Evolutionary conservation across 2,113 vertebrate genomes (phyloP), one percentile per base, ranked within the genome.

Genomic region (Hemibagrus wyckioides): DNA sequence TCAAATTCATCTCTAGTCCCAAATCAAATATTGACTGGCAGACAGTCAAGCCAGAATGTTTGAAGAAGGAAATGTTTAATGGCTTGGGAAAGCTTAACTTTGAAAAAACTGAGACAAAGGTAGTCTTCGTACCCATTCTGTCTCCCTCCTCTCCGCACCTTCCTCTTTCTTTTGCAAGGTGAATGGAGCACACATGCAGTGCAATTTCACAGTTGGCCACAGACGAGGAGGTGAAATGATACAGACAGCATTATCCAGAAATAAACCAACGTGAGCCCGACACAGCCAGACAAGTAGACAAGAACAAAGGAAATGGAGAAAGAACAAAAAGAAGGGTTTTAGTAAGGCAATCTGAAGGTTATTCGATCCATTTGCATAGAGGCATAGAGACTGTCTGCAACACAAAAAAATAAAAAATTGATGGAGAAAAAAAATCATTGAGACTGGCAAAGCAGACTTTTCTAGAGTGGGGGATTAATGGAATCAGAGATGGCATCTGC

Each of bases 351-450:
- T 81, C 80, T 81, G 73, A 65, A 65, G 79, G 76, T 80, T 52
- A 82, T 86, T 76, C 80, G 23, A 87, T 59, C 59, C 75, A 85
- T 89, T 90, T 85, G 82, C 83, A 89, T 86, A 88, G 85, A 59
- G 39, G 23, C 33, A 76, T 65, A 85, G 69, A 52, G 76, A 33
- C 75, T 15, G 59, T 33, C 81, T 71, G 14, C 50, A 73, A 61
- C 65, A 86, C 80, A 61, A 33, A 41, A 48, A 73, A 61, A 87
- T 82, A n/a, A 77, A 65, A 84, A 81, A 54, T 1, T 57, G 54
- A 56, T 41, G 8, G 39, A n/a, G 84, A n/a, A 48, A 8, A 87
- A 54, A 87, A 86, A 79, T 89, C 39, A 84, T 73, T 56, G 77
- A 52, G 56, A 87, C 86, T 83, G 52, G 56, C 56, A 19, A n/a